Evolutionary conservation across 1,140 invertebrate species (phyloP), one percentile per base, ranked within the genome.

Genomic region (Leucophenga varia): DNA sequence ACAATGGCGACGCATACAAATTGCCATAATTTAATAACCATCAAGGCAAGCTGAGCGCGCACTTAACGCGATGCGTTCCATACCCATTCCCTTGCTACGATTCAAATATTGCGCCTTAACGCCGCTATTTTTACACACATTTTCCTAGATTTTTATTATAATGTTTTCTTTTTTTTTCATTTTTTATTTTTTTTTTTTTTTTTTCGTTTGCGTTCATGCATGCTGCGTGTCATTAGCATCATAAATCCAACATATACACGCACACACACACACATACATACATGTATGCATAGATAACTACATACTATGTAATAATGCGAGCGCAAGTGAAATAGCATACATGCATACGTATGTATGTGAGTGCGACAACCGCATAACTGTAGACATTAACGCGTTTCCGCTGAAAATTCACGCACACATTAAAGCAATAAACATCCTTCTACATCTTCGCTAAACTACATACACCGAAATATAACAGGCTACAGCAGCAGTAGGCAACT

Each of bases 1-100:
- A 38, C 49, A 37, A 20, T 49, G 49, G 42, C 53, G 63, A 54
- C 57, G 55, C 60, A 59, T 65, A 68, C 64, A 67, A 67, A 67
- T 67, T 67, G 64, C 64, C 64, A 64, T 67, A 67, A 67, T 67
- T 67, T 67, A 67, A 67, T 67, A 67, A 67, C 59, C 64, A 67
- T 68, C 64, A 68, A 63, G 51, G 46, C 59, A 52, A 52, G 43
- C 50, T 52, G 53, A 54, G 45, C 39, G 14, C 19, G 6, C n/a
- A n/a, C n/a, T n/a, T n/a, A n/a, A n/a, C n/a, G n/a, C n/a, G n/a
- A n/a, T n/a, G n/a, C n/a, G n/a, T n/a, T n/a, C n/a, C n/a, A n/a
- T n/a, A n/a, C n/a, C n/a, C n/a, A n/a, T n/a, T n/a, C n/a, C n/a
- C n/a, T n/a, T n/a, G n/a, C n/a, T n/a, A n/a, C n/a, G n/a, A n/a